These are phyloP conservation scores for Polyommatus iphigenia DNA, from an alignment of 2,888 invertebrate genomes.

Conservation along the genomic window DNA sequence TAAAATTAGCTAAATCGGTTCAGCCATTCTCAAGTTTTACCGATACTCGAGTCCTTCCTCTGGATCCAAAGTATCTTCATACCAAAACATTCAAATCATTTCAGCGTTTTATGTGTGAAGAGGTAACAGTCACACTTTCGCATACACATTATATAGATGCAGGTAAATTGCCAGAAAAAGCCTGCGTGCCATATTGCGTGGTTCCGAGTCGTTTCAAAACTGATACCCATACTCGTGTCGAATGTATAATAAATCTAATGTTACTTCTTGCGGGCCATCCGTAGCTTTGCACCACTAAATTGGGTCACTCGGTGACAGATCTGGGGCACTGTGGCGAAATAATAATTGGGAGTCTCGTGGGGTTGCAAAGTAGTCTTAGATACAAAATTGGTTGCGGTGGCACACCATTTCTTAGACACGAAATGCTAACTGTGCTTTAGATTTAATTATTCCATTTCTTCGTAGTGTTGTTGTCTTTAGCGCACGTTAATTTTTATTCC, in stretches of 20 bases:
- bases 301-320: not conserved
- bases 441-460: too few species aligned
- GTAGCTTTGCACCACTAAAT: not conserved
- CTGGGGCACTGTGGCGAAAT: not conserved
- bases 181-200: not conserved
- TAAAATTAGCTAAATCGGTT: too few species aligned
- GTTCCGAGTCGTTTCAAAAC: not conserved
- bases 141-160: not conserved
- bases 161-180: not conserved
- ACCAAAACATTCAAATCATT: too few species aligned
- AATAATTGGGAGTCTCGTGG: not conserved
- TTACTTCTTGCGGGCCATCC: not conserved
- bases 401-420: not conserved
- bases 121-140: not conserved
- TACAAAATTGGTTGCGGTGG: not conserved
- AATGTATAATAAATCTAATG: not conserved
- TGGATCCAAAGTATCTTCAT: too few species aligned
- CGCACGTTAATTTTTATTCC: too few species aligned
- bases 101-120: too few species aligned
- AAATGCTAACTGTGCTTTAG: not conserved
- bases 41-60: too few species aligned
- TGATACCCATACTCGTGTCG: not conserved
- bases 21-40: too few species aligned
- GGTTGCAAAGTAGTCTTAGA: not conserved
- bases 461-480: too few species aligned